Percentiles rank a stretch among this genome's conserved stretches.
Evolutionary conservation across 2,113 vertebrate genomes (phyloP).

Genomic region (Pachypanchax playfairii): DNA sequence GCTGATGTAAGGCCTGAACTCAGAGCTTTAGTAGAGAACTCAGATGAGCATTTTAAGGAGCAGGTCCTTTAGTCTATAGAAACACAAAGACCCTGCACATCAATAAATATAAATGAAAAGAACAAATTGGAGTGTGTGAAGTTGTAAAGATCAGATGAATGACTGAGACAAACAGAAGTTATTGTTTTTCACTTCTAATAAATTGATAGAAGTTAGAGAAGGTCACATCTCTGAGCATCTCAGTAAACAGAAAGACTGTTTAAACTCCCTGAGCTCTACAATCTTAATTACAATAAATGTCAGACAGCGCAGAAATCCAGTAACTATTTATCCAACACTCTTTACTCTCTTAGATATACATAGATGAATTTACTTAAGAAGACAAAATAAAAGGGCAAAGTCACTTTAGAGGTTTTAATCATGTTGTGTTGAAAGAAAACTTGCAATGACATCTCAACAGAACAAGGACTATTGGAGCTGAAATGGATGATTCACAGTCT

Average conservation of each 20-base stretch:
- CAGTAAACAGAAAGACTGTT: slow-evolving; percentile 34
- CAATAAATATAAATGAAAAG: neutral
- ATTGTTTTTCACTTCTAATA: neutral
- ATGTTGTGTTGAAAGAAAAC: slow-evolving; percentile 49
- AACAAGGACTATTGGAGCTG: slow-evolving; percentile 12
- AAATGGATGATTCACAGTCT: slow-evolving; percentile 1
- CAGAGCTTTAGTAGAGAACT: slow-evolving; percentile 24
- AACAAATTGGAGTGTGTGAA: neutral
- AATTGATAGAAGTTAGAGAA: slow-evolving; percentile 1
- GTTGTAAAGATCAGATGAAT: slow-evolving; percentile 1
- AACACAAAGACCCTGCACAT: neutral
- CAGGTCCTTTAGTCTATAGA: slow-evolving; percentile 4
- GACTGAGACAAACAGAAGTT: neutral
- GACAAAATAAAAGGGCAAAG: slow-evolving; percentile 33
- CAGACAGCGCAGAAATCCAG: slow-evolving; percentile 25
- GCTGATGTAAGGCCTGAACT: slow-evolving; percentile 43
- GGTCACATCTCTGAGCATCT: slow-evolving; percentile 32
- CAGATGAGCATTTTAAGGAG: slow-evolving; percentile 35
- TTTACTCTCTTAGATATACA: slow-evolving; percentile 24
- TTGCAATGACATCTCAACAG: no score
- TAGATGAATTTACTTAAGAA: slow-evolving; percentile 11
- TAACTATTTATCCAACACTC: slow-evolving; percentile 18
- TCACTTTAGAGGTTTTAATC: slow-evolving; percentile 47
- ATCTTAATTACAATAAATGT: slow-evolving; percentile 52
- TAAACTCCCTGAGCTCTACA: slow-evolving; percentile 15